Percentiles rank a stretch among this genome's conserved stretches.
phyloP scores from a whole-genome alignment of 2,113 vertebrate genomes.

The Pelecanus crispus region DNA sequence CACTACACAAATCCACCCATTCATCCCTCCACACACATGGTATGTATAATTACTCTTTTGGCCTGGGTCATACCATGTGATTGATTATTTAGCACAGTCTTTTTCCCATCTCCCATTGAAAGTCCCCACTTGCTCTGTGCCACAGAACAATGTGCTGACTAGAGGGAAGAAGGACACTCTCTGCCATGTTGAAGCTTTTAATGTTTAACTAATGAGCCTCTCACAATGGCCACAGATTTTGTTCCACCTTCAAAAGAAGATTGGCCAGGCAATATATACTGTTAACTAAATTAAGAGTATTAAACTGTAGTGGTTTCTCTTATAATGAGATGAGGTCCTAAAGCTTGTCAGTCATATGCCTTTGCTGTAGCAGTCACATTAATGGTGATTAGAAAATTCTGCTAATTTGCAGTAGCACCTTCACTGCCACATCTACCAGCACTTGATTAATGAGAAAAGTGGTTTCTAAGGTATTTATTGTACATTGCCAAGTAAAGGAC shows the following conservation, averaged over 20 bases:
- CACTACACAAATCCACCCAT: neutral
- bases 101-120: neutral
- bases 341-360: neutral
- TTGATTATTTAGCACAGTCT: neutral
- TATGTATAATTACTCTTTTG: neutral
- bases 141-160: accelerated
- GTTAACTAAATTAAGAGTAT: neutral
- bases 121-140: neutral
- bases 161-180: neutral
- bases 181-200: neutral
- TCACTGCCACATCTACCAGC: slow-evolving; percentile 2
- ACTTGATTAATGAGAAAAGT: neutral
- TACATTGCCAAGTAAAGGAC: neutral
- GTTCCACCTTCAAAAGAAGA: neutral
- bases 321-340: neutral
- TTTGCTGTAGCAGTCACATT: neutral
- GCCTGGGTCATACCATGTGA: neutral
- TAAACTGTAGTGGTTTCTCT: neutral
- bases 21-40: neutral
- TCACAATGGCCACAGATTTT: neutral
- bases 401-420: slow-evolving; percentile 16
- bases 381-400: slow-evolving; percentile 3
- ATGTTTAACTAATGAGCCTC: neutral
- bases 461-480: neutral
- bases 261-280: neutral